phyloP scores from a whole-genome alignment of 2,113 vertebrate species.

The Neoarius graeffei region DNA sequence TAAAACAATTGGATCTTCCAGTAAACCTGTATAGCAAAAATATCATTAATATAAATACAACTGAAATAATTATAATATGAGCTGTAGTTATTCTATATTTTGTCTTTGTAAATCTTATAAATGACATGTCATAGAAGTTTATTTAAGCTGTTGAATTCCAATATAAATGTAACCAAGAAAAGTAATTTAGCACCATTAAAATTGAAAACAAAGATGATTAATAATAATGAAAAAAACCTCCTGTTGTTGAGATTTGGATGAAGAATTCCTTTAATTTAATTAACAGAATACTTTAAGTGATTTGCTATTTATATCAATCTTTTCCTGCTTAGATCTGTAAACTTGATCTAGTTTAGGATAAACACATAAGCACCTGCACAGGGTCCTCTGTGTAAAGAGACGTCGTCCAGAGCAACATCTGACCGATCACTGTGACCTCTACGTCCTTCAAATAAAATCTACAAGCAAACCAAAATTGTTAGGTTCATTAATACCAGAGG shows the following conservation, averaged over 20 bases:
- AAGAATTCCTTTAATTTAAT: not conserved
- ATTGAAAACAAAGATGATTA: not conserved
- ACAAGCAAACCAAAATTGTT: not conserved
- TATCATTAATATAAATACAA: not conserved
- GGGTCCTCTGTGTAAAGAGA: slow-evolving; percentile 65
- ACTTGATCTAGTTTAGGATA: not conserved
- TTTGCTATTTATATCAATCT: not conserved
- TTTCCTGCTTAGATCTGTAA: not conserved
- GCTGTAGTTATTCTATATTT: not conserved
- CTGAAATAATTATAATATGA: not conserved
- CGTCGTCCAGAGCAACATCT: slow-evolving; percentile 77
- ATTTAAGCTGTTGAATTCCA: not conserved
- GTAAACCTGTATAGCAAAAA: not conserved
- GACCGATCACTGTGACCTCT: slow-evolving; percentile 69
- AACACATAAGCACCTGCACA: slow-evolving; percentile 67
- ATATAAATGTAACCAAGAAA: not conserved
- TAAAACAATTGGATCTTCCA: not conserved
- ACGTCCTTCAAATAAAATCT: slow-evolving; percentile 78
- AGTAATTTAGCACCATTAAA: not conserved
- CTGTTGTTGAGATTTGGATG: not conserved
- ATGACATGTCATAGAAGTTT: not conserved
- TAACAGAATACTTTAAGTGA: not conserved
- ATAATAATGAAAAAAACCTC: not conserved
- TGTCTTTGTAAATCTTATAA: not conserved
- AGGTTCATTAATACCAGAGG: not conserved